Evolutionary conservation across 2,888 invertebrate species (phyloP).

Genomic region (Oscheius sp.): DNA sequence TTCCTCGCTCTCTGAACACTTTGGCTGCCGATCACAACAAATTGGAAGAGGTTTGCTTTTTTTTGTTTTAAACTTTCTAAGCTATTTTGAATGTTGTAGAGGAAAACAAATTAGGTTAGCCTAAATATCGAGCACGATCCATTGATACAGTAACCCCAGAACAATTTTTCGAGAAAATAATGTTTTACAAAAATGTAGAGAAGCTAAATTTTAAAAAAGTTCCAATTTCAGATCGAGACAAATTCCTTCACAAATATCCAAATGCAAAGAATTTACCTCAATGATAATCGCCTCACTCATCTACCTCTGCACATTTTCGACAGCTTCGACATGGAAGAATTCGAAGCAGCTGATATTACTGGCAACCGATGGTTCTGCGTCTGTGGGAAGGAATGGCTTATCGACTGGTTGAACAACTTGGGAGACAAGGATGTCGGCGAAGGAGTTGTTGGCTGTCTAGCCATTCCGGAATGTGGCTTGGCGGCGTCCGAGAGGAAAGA

Average conservation of each 20-base stretch:
- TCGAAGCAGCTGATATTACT: constrained; percentile 65
- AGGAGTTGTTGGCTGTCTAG: constrained; percentile 47
- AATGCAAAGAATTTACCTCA: constrained; percentile 58
- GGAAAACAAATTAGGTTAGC: no score
- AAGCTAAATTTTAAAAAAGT: not conserved
- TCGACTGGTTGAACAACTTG: constrained; percentile 56
- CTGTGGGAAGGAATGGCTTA: constrained; percentile 67
- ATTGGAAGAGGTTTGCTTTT: constrained; percentile 29
- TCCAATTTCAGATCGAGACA: not conserved
- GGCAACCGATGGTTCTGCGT: constrained; percentile 66
- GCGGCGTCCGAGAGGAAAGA: not conserved
- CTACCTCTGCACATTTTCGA: constrained; percentile 62
- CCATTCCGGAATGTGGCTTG: constrained; percentile 34
- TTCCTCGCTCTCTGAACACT: constrained; percentile 41
- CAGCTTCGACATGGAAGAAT: constrained; percentile 44
- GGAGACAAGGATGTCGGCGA: constrained; percentile 56
- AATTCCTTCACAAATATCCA: constrained; percentile 10
- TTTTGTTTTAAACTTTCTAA: no score
- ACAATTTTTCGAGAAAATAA: no score
- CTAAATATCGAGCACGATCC: no score
- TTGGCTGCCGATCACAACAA: constrained; percentile 51
- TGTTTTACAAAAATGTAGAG: no score
- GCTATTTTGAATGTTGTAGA: no score
- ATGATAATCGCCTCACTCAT: constrained; percentile 63
- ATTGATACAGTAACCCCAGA: no score